Conservation (phyloP, 2,797 vertebrate genomes). For the Etheostoma perlongum region DNA sequence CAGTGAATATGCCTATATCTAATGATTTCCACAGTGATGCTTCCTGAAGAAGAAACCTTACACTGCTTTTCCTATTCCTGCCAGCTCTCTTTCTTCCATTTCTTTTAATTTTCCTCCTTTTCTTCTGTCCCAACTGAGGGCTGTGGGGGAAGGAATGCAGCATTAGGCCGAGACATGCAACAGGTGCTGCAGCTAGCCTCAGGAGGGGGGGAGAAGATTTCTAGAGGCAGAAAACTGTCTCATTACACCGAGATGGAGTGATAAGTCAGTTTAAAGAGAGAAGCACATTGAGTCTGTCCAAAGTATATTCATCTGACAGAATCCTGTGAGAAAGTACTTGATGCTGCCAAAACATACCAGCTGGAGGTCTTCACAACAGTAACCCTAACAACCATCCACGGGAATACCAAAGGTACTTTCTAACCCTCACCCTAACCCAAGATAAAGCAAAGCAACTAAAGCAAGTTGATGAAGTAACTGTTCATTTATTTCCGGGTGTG, state of each 20-base stretch:
- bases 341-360: slow-evolving; percentile 12
- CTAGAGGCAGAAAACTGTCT: slow-evolving; percentile 27
- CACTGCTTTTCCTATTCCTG: slow-evolving; percentile 12
- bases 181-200: slow-evolving; percentile 50
- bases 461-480: slow-evolving; percentile 9
- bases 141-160: slow-evolving; percentile 54
- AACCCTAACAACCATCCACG: not conserved
- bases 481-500: slow-evolving; percentile 7
- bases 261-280: not conserved
- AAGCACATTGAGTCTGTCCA: not conserved
- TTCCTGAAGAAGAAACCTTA: slow-evolving; percentile 11
- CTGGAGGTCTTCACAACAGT: slow-evolving; percentile 32
- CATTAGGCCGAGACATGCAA: slow-evolving; percentile 49
- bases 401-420: too few relatives aligned
- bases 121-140: slow-evolving; percentile 33
- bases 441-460: slow-evolving; percentile 17
- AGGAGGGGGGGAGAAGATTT: not conserved
- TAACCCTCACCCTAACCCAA: too few relatives aligned
- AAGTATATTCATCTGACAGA: slow-evolving; percentile 1
- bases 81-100: slow-evolving; percentile 20
- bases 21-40: slow-evolving; percentile 10
- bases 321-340: too few relatives aligned
- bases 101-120: slow-evolving; percentile 18
- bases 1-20: not conserved
- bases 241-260: slow-evolving; percentile 2